A percentile compares a stretch with the other conserved stretches of the same genome.
These are phyloP conservation scores for Heterotis niloticus DNA, from an alignment of 2,113 vertebrate genomes.

Conservation along the genomic window DNA sequence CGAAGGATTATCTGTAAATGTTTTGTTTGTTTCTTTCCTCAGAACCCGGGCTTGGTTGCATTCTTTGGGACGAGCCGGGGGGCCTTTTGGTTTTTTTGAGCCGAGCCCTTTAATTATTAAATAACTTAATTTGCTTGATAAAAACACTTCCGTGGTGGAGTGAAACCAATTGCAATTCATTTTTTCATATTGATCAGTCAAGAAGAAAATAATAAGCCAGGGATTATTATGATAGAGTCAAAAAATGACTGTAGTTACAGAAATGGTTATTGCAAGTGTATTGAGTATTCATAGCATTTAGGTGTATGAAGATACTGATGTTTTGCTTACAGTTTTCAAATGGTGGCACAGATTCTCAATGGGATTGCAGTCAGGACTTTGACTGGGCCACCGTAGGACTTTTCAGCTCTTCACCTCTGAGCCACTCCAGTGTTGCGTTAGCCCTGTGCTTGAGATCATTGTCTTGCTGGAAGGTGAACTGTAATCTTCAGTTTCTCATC, in stretches of 20 bases:
- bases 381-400: neutral
- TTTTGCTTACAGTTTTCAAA: no score
- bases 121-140: neutral
- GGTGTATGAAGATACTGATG: no score
- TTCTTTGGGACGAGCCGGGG: no score
- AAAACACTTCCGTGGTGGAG: neutral
- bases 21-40: no score
- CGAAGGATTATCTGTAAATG: no score
- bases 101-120: no score
- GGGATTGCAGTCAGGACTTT: neutral
- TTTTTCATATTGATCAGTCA: constrained; percentile 11
- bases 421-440: neutral
- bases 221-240: neutral
- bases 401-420: neutral
- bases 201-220: neutral
- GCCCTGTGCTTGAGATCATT: neutral
- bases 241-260: neutral
- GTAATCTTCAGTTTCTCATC: no score
- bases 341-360: neutral
- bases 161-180: neutral
- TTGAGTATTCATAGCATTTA: no score
- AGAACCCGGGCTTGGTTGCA: no score
- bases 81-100: no score
- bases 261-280: no score
- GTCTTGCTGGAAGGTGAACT: neutral